Base-by-base conservation (phyloP, 2,888 invertebrate species). In the Agriopis marginaria region DNA sequence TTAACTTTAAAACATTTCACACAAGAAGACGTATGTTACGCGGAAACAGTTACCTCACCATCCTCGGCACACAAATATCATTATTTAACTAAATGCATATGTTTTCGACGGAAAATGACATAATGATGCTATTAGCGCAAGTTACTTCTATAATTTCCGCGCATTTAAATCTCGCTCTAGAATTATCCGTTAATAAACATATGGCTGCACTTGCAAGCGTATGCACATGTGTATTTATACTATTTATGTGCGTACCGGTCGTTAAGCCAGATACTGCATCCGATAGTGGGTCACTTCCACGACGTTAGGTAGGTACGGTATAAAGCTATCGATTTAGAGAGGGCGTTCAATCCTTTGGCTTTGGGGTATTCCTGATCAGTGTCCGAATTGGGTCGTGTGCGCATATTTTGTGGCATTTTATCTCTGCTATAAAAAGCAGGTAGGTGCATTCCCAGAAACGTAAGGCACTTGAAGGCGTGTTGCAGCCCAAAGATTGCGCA, bases 391-490 rank as follows among this genome's bases (percentile, higher is more conserved):
- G 85, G 88, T 86, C 82, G 84, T 82, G 85, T 68, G 80, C 81
- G 76, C 85, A 87, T 88, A 87, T 87, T 88, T 86, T 86, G 80
- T 80, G 83, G 82, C 81, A 83, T 85, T 66, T 86, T 88, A 89
- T 90, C 87, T 87, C 75, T 56, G 77, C 83, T 87, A 88, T 88
- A 89, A 91, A 91, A 88, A 90, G 88, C 93, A 93, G 93, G 93
- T 93, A 93, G 93, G 87, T 86, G 86, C 84, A 86, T 92, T 92
- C 92, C 84, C 85, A 86, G 90, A 89, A 91, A 77, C 75, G 79
- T 84, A 79, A 86, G 81, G 82, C 84, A 85, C 87, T 89, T 80
- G 86, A 88, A 82, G 81, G 78, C 78, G 79, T 78, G 77, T 73
- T 78, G 77, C 75, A 75, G 79, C 75, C 73, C 77, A 77, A 77